phyloP scores from a whole-genome alignment of 2,797 vertebrate species.

The Pachyuromys duprasi region DNA sequence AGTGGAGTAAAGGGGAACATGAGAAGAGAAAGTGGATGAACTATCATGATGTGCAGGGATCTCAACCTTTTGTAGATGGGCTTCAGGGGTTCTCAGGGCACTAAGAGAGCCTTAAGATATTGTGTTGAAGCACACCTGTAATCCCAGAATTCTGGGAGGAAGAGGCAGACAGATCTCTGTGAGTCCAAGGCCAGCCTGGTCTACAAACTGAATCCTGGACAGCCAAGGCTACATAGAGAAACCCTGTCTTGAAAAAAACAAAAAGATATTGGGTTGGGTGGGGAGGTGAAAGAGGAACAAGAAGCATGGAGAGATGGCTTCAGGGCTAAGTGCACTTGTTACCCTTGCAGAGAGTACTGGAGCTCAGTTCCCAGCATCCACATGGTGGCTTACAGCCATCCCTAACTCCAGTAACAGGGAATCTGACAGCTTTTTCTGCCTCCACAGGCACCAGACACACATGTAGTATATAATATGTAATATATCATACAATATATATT shows the following conservation, averaged over 20 bases:
- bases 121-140: not conserved
- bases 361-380: not conserved
- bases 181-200: too few relatives aligned
- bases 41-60: not conserved
- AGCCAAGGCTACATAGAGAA: too few relatives aligned
- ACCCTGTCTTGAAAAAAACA: too few relatives aligned
- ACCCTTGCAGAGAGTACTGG: not conserved
- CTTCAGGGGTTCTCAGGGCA: not conserved
- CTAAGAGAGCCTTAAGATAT: not conserved
- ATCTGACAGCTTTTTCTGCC: not conserved
- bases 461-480: too few relatives aligned
- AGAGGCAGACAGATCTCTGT: too few relatives aligned
- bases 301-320: not conserved
- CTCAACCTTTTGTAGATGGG: not conserved
- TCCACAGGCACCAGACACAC: not conserved
- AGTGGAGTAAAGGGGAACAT: not conserved
- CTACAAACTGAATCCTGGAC: too few relatives aligned
- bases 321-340: not conserved
- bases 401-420: not conserved
- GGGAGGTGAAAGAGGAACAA: constrained; percentile 11
- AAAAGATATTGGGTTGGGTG: not conserved
- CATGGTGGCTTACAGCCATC: not conserved
- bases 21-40: not conserved
- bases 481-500: too few relatives aligned
- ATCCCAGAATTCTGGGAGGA: too few relatives aligned